Conservation (phyloP, 1,140 invertebrate species). For the Chymomyza costata region DNA sequence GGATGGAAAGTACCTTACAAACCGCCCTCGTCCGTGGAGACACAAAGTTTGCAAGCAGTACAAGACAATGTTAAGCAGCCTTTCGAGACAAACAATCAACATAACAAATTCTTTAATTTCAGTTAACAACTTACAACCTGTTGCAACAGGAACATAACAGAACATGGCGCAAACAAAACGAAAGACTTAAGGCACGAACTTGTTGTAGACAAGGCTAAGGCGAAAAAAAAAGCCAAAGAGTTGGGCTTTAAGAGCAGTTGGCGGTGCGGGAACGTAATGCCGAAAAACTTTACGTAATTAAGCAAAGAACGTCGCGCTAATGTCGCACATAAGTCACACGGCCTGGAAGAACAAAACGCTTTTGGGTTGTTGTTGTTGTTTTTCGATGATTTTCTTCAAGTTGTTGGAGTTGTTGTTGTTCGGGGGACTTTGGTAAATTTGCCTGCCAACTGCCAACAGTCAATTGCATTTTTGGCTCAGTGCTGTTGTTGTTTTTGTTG, state of each 20-base stretch:
- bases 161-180: slow-evolving; percentile 41
- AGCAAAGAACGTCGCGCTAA: slow-evolving; percentile 70
- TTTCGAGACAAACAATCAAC: slow-evolving; percentile 49
- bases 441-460: slow-evolving; percentile 41
- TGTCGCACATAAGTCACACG: slow-evolving; percentile 72
- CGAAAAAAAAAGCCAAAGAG: slow-evolving; percentile 14
- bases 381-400: too few relatives aligned
- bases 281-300: slow-evolving; percentile 70
- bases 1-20: too few relatives aligned
- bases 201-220: slow-evolving; percentile 54
- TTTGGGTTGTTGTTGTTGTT: slow-evolving; percentile 45
- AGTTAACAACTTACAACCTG: slow-evolving; percentile 58
- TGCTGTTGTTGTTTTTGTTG: slow-evolving; percentile 13
- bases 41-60: too few relatives aligned
- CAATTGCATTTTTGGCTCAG: slow-evolving; percentile 3
- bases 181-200: slow-evolving; percentile 68
- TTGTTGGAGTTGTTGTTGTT: too few relatives aligned
- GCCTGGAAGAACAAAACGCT: slow-evolving; percentile 56
- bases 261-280: background rate
- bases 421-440: slow-evolving; percentile 60
- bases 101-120: slow-evolving; percentile 61
- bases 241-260: background rate
- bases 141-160: slow-evolving; percentile 31
- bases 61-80: too few relatives aligned
- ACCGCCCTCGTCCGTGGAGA: too few relatives aligned